These are phyloP conservation scores for Lemur catta DNA, from an alignment of 2,797 vertebrate genomes.

Conservation along the genomic window DNA sequence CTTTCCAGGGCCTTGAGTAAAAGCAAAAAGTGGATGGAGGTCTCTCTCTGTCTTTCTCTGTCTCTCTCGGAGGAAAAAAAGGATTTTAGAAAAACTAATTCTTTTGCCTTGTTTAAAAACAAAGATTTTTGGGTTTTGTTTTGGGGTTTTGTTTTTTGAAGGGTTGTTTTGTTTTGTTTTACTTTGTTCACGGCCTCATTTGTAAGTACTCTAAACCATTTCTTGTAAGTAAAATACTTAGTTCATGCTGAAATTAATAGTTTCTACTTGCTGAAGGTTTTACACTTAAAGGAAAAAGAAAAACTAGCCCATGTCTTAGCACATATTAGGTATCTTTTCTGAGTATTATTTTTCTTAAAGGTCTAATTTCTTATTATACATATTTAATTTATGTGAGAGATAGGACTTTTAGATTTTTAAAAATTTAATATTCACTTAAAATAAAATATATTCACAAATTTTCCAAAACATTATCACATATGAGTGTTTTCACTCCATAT, in stretches of 20 bases:
- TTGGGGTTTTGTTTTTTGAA: background rate
- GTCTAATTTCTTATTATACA: slow-evolving; percentile 32
- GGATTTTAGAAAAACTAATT: background rate
- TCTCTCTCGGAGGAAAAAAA: background rate
- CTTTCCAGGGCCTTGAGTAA: background rate
- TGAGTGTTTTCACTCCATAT: background rate
- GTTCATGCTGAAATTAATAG: slow-evolving; percentile 18
- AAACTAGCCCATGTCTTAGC: background rate
- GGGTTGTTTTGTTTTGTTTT: background rate
- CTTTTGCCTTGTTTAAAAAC: slow-evolving; percentile 6
- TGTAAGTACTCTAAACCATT: background rate
- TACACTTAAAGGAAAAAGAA: slow-evolving; percentile 14
- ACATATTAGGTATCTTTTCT: background rate
- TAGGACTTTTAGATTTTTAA: background rate
- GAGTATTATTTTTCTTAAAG: slow-evolving; percentile 1
- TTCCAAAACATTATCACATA: background rate
- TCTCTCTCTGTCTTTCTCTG: background rate
- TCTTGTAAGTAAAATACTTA: slow-evolving; percentile 31
- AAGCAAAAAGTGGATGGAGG: slow-evolving; percentile 9
- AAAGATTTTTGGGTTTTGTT: background rate
- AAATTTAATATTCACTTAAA: slow-evolving; percentile 25
- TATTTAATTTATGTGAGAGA: slow-evolving; percentile 23
- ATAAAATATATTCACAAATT: slow-evolving; percentile 8
- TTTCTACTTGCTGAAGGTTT: slow-evolving; percentile 20
- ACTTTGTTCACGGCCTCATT: background rate